Base-by-base conservation (phyloP, 2,888 invertebrate species). In the Amiota minor region DNA sequence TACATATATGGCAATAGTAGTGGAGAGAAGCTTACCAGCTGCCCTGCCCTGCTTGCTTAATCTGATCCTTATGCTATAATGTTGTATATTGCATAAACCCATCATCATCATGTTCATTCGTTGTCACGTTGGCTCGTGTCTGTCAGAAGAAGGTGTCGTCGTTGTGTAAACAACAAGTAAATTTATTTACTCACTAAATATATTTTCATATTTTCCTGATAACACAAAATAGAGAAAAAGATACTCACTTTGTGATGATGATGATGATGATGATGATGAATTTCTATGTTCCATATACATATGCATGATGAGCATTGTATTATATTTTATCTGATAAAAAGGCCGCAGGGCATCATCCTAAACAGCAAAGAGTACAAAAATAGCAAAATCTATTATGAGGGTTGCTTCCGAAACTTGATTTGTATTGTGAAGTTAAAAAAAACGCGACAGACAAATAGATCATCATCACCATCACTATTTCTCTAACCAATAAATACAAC, bases 221-320 rank as follows among this genome's bases (percentile, higher is more conserved):
- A 35, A 35, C 35, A 35, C 35, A 35, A 35, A 53, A 53, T n/a
- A 14, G n/a, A 53, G 4, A 59, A 11, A 56, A 2, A 10, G 56
- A 53, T 53, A 18, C 20, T n/a, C 59, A 59, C 20, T 59, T 35
- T 59, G 11, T 59, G 59, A 59, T 59, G 11, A 18, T 59, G 18
- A 11, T 20, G 20, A 20, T 59, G 59, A 59, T 59, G 11, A 18
- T 59, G 18, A 11, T 20, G 20, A 20, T 20, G 20, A 20, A 59
- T 59, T 35, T 35, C 35, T 35, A 23, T 3, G n/a, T n/a, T n/a
- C 3, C 1, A 1, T 23, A 23, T 23, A 3, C 3, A 35, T 35
- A 35, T 35, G 35, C 35, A 59, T 59, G 59, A 59, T 59, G 20
- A 18, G 59, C 59, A 59, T 59, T 59, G 16, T 59, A 59, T 56